A percentile compares a stretch with the other conserved stretches of the same genome.
Evolutionary conservation across 2,113 vertebrate species (phyloP).

Genomic region (Tetrao urogallus): DNA sequence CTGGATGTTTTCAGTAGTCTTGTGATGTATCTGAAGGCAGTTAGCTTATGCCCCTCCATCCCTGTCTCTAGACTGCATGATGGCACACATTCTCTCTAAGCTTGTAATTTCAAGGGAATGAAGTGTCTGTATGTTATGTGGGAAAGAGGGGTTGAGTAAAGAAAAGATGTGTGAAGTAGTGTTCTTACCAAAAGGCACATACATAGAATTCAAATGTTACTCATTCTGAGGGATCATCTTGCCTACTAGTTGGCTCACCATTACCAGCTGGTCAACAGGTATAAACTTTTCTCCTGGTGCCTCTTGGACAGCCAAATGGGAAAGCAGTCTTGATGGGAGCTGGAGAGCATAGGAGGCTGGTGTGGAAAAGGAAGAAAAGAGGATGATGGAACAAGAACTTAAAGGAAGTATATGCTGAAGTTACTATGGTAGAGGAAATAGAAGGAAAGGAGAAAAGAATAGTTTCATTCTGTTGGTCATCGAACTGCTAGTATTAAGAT

Average conservation of each 20-base stretch:
- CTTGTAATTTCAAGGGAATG: neutral
- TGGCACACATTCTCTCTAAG: neutral
- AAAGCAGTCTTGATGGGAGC: neutral
- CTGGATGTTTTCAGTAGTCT: neutral
- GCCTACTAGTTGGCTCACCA: neutral
- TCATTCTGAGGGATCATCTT: neutral
- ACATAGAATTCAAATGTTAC: neutral
- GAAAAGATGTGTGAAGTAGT: neutral
- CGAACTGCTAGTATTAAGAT: conserved; percentile 17
- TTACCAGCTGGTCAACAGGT: neutral
- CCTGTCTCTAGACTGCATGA: conserved; percentile 33
- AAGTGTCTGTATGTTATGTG: neutral
- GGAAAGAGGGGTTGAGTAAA: neutral
- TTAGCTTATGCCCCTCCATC: neutral
- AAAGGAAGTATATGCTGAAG: neutral
- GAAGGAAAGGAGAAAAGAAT: neutral
- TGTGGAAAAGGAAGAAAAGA: neutral
- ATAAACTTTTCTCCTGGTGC: neutral
- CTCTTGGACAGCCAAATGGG: neutral
- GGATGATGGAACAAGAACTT: neutral
- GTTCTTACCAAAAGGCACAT: neutral
- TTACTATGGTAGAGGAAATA: neutral
- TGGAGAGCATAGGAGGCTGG: neutral
- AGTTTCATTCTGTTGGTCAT: neutral
- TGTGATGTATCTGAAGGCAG: neutral